These are phyloP conservation scores for Netelia fuscicornis DNA, from an alignment of 2,888 invertebrate species.

Conservation along the genomic window DNA sequence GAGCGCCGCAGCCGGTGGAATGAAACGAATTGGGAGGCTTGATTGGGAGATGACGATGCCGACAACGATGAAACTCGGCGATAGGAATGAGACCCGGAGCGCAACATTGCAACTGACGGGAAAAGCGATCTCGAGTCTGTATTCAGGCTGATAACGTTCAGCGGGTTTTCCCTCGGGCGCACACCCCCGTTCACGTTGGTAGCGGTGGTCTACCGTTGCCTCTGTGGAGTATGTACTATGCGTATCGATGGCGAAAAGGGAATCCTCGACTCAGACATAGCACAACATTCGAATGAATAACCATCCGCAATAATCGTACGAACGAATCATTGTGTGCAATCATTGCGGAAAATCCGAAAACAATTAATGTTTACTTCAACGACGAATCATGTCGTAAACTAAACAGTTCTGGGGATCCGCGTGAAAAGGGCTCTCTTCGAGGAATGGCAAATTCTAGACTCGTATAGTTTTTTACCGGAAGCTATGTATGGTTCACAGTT, in stretches of 20 bases:
- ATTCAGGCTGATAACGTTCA: slow-evolving; percentile 64
- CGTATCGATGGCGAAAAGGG: no score
- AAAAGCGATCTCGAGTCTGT: slow-evolving; percentile 60
- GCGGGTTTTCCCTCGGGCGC: slow-evolving; percentile 52
- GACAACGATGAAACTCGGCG: slow-evolving; percentile 36
- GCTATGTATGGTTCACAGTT: no score
- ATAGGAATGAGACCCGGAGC: slow-evolving; percentile 46
- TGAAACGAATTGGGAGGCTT: slow-evolving; percentile 44
- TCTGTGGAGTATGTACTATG: slow-evolving; percentile 7
- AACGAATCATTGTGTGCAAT: neutral
- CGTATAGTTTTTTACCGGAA: no score
- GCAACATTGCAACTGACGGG: slow-evolving; percentile 60
- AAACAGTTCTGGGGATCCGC: no score
- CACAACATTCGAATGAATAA: neutral
- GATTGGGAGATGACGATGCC: slow-evolving; percentile 49
- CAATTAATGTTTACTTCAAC: no score
- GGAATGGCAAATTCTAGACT: no score
- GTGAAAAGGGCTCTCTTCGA: no score
- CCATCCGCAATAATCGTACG: neutral
- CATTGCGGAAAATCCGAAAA: no score
- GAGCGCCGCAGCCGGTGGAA: slow-evolving; percentile 10
- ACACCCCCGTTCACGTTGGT: slow-evolving; percentile 51
- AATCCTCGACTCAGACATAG: no score
- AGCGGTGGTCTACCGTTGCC: slow-evolving; percentile 44
- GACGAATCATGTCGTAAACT: no score